Evolutionary conservation across 1,140 invertebrate genomes (phyloP), one percentile per base, ranked within the genome.

Genomic region (Laupala kohalensis): DNA sequence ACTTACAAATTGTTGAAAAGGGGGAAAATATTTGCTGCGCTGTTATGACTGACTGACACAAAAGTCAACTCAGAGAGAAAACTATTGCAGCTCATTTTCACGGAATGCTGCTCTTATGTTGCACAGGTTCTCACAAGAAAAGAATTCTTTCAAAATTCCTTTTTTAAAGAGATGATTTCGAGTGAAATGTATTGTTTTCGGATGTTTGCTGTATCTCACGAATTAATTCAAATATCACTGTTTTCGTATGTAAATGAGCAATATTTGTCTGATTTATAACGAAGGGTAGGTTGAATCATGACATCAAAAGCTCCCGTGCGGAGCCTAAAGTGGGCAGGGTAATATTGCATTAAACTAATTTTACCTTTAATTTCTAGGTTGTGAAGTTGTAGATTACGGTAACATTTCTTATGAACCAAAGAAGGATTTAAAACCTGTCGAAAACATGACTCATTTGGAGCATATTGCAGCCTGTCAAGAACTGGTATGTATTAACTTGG

Each of bases 331-430:
- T n/a, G n/a, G n/a, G 37, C 37, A 62, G 37, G 9, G 19, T 9
- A 62, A 62, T 12, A 12, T 12, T 5, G 9, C n/a, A 65, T 2
- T 23, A 6, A 24, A 65, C n/a, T 19, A 65, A 1, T 65, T 65
- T 6, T 6, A 27, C 3, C 24, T 12, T 68, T 2, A 29, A 15
- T 53, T 69, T 75, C 78, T 73, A 82, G 82, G 86, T 2, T 77
- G 90, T 9, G 83, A 90, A 71, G 84, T 92, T 12, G 83, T 84
- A 76, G 90, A 92, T 79, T 92, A 89, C 76, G 90, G 90, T 1
- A 86, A 92, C 75, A 78, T 91, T n/a, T 73, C 76, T n/a, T 88
- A 87, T 69, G 71, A 78, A 68, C 24, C 30, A 69, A 74, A 78
- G 75, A 67, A 75, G 74, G 30, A 78, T 79, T 79, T 75, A 77